Conservation (phyloP, 1,140 invertebrate species). For the Heliothis virescens region DNA sequence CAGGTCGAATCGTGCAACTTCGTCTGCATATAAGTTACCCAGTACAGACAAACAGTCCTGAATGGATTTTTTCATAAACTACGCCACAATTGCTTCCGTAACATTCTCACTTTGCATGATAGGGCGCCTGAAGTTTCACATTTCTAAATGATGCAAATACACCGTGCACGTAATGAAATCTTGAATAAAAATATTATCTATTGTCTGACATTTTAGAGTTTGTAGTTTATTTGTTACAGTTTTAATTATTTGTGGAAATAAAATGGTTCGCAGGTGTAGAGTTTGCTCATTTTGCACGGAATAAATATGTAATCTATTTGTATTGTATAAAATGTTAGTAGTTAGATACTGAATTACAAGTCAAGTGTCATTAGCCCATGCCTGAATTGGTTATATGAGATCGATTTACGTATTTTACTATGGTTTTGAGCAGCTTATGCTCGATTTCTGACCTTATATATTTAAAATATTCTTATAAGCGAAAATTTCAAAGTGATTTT, state of each 20-base stretch:
- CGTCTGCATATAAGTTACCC: conserved; percentile 6
- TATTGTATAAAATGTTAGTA: too few species aligned
- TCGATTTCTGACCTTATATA: too few species aligned
- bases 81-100: conserved; percentile 47
- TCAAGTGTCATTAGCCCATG: too few species aligned
- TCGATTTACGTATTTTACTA: too few species aligned
- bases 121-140: conserved; percentile 40
- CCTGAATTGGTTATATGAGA: too few species aligned
- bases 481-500: too few species aligned
- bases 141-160: conserved; percentile 33
- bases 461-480: too few species aligned
- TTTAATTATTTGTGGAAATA: not conserved
- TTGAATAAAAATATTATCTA: conserved; percentile 34
- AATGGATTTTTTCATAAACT: conserved; percentile 42
- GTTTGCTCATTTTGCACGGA: too few species aligned
- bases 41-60: conserved; percentile 1
- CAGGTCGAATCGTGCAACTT: conserved; percentile 21
- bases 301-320: too few species aligned
- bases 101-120: conserved; percentile 47
- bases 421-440: too few species aligned
- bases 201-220: conserved; percentile 4
- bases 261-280: too few species aligned
- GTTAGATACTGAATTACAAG: too few species aligned
- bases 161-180: conserved; percentile 3
- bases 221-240: not conserved